Evolutionary conservation across 1,140 invertebrate genomes (phyloP).

Genomic region (Temnothorax nylanderi): DNA sequence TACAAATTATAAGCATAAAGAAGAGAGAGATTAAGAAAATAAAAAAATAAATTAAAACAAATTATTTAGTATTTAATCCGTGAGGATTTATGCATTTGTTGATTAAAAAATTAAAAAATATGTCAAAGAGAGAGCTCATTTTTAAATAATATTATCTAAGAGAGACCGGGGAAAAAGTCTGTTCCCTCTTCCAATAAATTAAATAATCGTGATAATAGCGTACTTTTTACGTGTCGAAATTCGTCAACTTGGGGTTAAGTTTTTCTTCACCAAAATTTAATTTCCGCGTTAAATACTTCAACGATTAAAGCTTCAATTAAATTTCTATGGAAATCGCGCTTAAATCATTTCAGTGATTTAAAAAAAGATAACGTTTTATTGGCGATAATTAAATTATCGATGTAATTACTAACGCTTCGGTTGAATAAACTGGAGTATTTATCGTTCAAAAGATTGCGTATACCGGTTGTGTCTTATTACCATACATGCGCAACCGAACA

Average conservation of each 20-base stretch:
- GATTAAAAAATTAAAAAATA: not conserved
- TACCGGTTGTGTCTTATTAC: not conserved
- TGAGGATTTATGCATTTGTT: not conserved
- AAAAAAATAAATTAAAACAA: not conserved
- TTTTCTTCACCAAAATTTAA: constrained; percentile 24
- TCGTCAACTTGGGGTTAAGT: not conserved
- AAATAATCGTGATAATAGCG: not conserved
- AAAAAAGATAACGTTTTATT: constrained; percentile 22
- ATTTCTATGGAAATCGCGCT: not conserved
- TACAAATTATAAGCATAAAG: not conserved
- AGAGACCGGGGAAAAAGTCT: not conserved
- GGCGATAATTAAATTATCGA: not conserved
- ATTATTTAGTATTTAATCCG: not conserved
- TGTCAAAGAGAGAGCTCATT: not conserved
- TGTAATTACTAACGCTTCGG: not conserved
- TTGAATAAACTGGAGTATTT: not conserved
- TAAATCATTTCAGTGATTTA: not conserved
- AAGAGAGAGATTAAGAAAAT: not conserved
- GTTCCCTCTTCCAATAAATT: not conserved
- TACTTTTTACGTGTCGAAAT: not conserved
- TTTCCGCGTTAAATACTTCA: not conserved
- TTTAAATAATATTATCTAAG: constrained; percentile 5
- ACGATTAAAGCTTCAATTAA: constrained; percentile 9
- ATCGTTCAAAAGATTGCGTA: not conserved
- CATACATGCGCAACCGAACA: not conserved